Base-by-base conservation (phyloP, 2,797 vertebrate genomes). In the Takifugu rubripes region DNA sequence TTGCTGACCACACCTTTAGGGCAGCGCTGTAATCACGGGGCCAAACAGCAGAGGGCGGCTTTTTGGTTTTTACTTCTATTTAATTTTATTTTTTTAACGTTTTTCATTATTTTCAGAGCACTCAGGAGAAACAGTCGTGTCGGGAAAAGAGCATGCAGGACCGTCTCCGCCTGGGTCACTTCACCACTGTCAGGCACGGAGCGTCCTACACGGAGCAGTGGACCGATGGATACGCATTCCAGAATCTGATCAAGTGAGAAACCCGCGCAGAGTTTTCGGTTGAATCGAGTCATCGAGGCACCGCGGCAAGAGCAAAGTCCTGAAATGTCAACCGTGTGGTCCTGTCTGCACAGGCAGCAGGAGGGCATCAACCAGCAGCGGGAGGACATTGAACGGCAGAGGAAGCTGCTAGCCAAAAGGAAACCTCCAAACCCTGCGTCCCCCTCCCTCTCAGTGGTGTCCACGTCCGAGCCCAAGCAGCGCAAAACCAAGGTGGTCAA, bases 101-200 rank as follows among this genome's bases (percentile, higher is more conserved):
- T 21, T 21, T 33, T 33, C 2, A 11, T 11, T 33, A 11, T 33
- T 33, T 47, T 25, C 78, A 93, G 92, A 93, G 92, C 79, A 92
- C 88, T n/a, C 92, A 93, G 90, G 97, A 99, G 86, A 99, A 99
- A 83, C 92, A 97, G 86, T 94, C 97, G 48, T 97, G 97, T 87
- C 93, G 97, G 57, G 95, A 99, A 90, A 99, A 99, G 92, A 99
- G 97, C 89, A 99, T 99, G 96, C 96, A 98, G 90, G 97, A 99
- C 81, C 92, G 97, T 67, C 91, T 99, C 83, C 94, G 96, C 49
- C 93, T 99, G 45, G 97, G 97, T 51, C 97, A 99, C 91, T 99
- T 99, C 90, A 98, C 96, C 83, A 98, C 96, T 12, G 97, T 99
- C 84, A 90, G 97, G 87, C 97, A 99, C 51, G 97, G 96, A 61